phyloP scores from a whole-genome alignment of 1,140 invertebrate species.

The Dicyema japonicum region DNA sequence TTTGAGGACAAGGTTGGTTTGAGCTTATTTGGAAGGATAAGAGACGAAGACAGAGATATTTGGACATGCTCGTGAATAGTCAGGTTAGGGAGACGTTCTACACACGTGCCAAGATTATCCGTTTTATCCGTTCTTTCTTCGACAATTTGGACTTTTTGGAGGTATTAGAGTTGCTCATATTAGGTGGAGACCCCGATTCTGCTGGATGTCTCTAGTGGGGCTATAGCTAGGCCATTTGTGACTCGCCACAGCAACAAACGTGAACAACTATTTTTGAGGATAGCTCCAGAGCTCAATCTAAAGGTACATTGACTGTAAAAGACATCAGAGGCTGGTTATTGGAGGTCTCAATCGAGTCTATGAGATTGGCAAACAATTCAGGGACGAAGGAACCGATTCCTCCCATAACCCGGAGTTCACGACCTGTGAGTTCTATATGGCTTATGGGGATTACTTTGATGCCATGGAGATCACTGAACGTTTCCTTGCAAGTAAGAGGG shows the following conservation, averaged over 20 bases:
- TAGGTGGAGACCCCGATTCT: conserved; percentile 95
- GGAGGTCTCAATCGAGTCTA: conserved; percentile 84
- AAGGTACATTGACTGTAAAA: no score
- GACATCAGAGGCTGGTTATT: conserved; percentile 73
- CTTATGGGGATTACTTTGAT: conserved; percentile 92
- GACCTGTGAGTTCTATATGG: conserved; percentile 98
- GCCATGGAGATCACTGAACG: conserved; percentile 62
- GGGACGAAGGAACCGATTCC: conserved; percentile 89
- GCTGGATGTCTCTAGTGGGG: conserved; percentile 92
- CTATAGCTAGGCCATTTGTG: conserved; percentile 83
- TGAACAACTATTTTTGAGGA: conserved; percentile 76
- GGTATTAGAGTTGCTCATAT: no score
- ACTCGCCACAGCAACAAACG: conserved; percentile 94
- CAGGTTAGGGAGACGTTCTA: conserved; percentile 1
- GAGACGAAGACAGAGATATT: conserved; percentile 61
- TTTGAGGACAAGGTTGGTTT: conserved; percentile 90
- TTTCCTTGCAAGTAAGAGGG: no score
- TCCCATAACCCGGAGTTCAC: conserved; percentile 98
- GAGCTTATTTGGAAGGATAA: no score
- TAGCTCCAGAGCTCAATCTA: conserved; percentile 54
- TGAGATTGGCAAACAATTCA: conserved; percentile 78
- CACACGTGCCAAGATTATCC: conserved; percentile 1
- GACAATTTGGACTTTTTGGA: conserved; percentile 75
- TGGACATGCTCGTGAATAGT: conserved; percentile 45
- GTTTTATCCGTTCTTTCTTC: conserved; percentile 27